Percentiles rank a stretch among this genome's conserved stretches.
phyloP scores from a whole-genome alignment of 1,140 invertebrate species.

The Agrypnia vestita region DNA sequence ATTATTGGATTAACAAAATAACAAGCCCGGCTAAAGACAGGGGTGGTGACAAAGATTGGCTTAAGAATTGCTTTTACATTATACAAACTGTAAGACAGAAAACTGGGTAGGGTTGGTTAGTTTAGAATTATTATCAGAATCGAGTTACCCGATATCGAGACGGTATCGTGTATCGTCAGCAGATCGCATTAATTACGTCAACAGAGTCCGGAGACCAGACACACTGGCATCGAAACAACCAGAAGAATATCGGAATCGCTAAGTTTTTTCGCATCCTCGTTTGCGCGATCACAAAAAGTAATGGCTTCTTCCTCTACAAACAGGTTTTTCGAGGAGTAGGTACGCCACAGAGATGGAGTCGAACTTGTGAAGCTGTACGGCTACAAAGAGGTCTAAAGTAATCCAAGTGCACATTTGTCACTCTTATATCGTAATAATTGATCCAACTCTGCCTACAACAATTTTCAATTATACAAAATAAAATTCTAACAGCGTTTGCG shows the following conservation, averaged over 20 bases:
- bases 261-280: constrained; percentile 28
- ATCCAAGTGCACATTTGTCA: constrained; percentile 1
- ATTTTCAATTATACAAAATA: too few relatives aligned
- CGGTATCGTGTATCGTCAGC: not conserved
- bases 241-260: constrained; percentile 9
- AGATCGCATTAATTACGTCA: not conserved
- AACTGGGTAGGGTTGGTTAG: not conserved
- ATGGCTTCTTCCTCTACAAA: constrained; percentile 32
- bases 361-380: not conserved
- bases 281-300: constrained; percentile 10
- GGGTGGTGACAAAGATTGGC: too few relatives aligned
- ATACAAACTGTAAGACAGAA: too few relatives aligned
- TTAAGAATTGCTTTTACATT: too few relatives aligned
- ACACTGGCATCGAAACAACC: constrained; percentile 33
- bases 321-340: constrained; percentile 28
- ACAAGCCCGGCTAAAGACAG: too few relatives aligned
- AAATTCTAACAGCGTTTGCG: not conserved
- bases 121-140: not conserved
- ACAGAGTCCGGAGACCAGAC: constrained; percentile 20
- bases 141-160: not conserved
- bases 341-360: not conserved
- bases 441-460: too few relatives aligned
- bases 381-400: not conserved
- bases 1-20: too few relatives aligned
- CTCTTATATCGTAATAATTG: not conserved